phyloP scores from a whole-genome alignment of 2,888 invertebrate species.

The Desoria tigrina region DNA sequence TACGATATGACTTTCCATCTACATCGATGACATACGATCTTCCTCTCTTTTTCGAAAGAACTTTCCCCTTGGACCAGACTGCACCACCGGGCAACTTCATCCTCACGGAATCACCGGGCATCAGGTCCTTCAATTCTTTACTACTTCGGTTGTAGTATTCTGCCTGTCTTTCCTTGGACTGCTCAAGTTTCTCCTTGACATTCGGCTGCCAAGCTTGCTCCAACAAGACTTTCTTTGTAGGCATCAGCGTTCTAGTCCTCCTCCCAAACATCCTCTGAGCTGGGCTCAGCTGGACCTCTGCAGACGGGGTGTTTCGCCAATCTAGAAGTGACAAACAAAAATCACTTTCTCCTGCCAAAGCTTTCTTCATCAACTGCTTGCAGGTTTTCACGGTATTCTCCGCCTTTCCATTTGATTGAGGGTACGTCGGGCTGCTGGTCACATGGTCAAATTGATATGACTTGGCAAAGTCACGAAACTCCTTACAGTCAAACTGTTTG shows the following conservation, averaged over 20 bases:
- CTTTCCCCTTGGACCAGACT: constrained; percentile 1
- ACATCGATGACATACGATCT: constrained; percentile 5
- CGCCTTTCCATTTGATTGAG: too few species aligned
- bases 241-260: constrained; percentile 4
- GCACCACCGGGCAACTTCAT: constrained; percentile 10
- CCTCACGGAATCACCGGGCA: neutral
- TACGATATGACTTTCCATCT: neutral
- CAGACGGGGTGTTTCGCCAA: constrained; percentile 50
- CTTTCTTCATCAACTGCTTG: too few species aligned
- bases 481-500: too few species aligned
- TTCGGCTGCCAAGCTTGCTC: neutral
- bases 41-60: neutral
- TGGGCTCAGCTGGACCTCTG: constrained; percentile 15
- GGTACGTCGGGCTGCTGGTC: too few species aligned
- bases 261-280: constrained; percentile 16
- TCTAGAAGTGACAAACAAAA: constrained; percentile 42
- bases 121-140: neutral
- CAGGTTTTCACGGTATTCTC: constrained; percentile 45
- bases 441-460: too few species aligned
- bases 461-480: too few species aligned
- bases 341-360: too few species aligned
- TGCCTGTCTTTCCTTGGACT: neutral
- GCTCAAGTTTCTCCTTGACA: neutral
- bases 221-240: constrained; percentile 1
- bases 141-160: constrained; percentile 2